Conservation (phyloP, 2,113 vertebrate genomes). For the Pitta sordida region DNA sequence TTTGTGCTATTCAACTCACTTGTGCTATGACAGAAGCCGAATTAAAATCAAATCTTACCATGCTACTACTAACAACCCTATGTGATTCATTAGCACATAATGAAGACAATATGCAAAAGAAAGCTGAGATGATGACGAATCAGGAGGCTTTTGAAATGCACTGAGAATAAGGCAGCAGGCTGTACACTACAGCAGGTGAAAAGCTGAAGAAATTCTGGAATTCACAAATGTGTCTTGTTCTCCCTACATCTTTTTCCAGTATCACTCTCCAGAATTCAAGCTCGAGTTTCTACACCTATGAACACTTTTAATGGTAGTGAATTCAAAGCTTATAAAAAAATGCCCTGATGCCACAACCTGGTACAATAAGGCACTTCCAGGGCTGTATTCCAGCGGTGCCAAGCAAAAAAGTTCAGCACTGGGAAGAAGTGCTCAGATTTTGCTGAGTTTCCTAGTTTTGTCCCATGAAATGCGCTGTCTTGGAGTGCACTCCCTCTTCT, state of each 20-base stretch:
- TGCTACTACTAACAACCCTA: slow-evolving; percentile 38
- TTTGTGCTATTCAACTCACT: slow-evolving; percentile 63
- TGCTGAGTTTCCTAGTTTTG: slow-evolving; percentile 33
- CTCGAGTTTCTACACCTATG: slow-evolving; percentile 37
- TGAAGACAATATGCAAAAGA: slow-evolving; percentile 25
- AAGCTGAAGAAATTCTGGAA: slow-evolving; percentile 13
- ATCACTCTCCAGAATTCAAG: neutral
- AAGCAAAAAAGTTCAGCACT: neutral
- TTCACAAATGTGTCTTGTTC: neutral
- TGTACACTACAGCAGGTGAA: slow-evolving; percentile 7
- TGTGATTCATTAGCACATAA: slow-evolving; percentile 38
- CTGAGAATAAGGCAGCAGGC: slow-evolving; percentile 60
- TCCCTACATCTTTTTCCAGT: neutral
- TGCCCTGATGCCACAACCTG: slow-evolving; percentile 45
- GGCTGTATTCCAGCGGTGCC: slow-evolving; percentile 41
- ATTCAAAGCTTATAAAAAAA: slow-evolving; percentile 42
- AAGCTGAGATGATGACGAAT: slow-evolving; percentile 56
- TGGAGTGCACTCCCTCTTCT: neutral
- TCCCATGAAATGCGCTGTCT: neutral
- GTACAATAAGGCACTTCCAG: slow-evolving; percentile 77
- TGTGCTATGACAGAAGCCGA: slow-evolving; percentile 64
- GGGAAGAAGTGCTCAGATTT: slow-evolving; percentile 5
- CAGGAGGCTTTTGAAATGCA: slow-evolving; percentile 38
- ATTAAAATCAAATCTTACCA: slow-evolving; percentile 61
- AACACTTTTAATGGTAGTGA: slow-evolving; percentile 41